phyloP scores from a whole-genome alignment of 2,888 invertebrate genomes.

The Acanthosepion pharaonis region DNA sequence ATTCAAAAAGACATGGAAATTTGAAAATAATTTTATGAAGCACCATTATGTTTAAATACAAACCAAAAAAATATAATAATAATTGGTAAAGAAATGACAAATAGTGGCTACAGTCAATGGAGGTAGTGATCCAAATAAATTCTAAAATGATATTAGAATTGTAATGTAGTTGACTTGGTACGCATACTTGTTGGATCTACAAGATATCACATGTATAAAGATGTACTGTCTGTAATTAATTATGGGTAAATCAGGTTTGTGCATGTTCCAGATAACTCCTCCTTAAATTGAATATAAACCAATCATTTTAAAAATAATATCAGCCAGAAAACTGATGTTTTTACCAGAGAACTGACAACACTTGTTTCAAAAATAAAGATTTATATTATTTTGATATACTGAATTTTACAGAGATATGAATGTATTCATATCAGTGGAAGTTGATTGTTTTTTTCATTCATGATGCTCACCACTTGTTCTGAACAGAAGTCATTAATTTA shows the following conservation, averaged over 20 bases:
- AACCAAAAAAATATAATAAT: background rate
- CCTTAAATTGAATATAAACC: background rate
- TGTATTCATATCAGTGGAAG: background rate
- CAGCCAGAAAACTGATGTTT: background rate
- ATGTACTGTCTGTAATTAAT: background rate
- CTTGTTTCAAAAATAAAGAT: background rate
- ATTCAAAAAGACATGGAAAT: background rate
- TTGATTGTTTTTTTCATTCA: background rate
- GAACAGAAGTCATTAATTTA: background rate
- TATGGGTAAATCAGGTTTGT: background rate
- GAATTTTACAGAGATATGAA: background rate
- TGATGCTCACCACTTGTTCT: background rate
- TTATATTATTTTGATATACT: background rate
- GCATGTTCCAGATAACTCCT: background rate
- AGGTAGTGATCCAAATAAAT: background rate
- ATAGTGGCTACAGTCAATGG: background rate
- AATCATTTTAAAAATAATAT: background rate
- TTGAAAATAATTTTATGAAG: constrained; percentile 33
- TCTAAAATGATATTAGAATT: background rate
- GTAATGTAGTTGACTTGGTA: background rate
- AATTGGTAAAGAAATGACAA: background rate
- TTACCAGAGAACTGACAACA: background rate
- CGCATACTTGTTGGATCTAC: background rate
- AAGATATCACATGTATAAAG: background rate
- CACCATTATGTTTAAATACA: constrained; percentile 21